Evolutionary conservation across 2,888 invertebrate species (phyloP).

Genomic region (Tortricodes alternella): DNA sequence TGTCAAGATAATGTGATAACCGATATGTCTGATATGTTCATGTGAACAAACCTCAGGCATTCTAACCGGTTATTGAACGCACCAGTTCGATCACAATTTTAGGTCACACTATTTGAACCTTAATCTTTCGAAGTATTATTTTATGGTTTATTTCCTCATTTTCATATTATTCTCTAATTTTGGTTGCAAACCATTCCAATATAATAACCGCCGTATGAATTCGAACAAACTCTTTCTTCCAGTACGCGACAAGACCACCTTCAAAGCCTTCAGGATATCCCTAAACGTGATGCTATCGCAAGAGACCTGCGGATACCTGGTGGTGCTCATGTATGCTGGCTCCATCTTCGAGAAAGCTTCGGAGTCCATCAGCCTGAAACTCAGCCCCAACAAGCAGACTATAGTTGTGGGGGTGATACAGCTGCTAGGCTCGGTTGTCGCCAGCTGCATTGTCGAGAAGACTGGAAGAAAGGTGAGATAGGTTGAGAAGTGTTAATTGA

Average conservation of each 20-base stretch:
- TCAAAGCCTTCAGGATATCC: conserved; percentile 74
- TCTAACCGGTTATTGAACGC: not conserved
- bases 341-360: conserved; percentile 76
- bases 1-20: not conserved
- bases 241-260: conserved; percentile 74
- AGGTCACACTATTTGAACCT: too few relatives aligned
- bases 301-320: conserved; percentile 76
- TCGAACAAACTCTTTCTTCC: conserved; percentile 38
- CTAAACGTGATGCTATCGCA: conserved; percentile 76
- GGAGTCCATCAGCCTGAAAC: conserved; percentile 66
- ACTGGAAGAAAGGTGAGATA: conserved; percentile 79
- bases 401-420: conserved; percentile 74
- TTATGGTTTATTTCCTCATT: too few relatives aligned
- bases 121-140: too few relatives aligned
- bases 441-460: conserved; percentile 74
- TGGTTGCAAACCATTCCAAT: too few relatives aligned
- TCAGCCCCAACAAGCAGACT: conserved; percentile 76
- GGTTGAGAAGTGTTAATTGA: too few relatives aligned
- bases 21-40: not conserved
- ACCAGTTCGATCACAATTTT: too few relatives aligned
- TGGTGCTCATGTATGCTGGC: conserved; percentile 77
- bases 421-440: conserved; percentile 69
- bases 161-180: too few relatives aligned
- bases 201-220: not conserved
- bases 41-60: not conserved